Conservation (phyloP, 1,140 invertebrate species). For the Drosophila azteca region DNA sequence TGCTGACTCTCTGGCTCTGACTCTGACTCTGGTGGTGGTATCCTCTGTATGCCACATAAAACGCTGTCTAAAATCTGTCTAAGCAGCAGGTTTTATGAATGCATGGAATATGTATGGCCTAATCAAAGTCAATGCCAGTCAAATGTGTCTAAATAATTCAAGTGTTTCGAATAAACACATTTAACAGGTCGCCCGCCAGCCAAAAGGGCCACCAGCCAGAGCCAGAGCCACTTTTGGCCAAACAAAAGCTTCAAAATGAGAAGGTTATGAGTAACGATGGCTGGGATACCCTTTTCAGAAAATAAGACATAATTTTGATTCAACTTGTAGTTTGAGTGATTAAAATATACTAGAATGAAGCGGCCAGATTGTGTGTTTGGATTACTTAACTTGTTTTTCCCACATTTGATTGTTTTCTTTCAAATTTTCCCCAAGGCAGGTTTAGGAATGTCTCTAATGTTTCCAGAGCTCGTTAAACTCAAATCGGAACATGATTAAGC, state of each 20-base stretch:
- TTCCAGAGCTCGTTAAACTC: too few relatives aligned
- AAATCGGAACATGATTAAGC: too few relatives aligned
- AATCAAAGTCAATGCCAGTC: constrained; percentile 51
- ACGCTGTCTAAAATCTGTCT: constrained; percentile 57
- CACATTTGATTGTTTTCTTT: too few relatives aligned
- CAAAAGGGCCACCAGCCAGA: constrained; percentile 46
- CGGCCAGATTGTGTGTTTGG: too few relatives aligned
- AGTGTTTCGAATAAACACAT: constrained; percentile 67
- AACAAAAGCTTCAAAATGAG: constrained; percentile 7
- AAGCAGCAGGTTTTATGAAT: constrained; percentile 76
- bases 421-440: too few relatives aligned
- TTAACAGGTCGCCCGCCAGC: constrained; percentile 53
- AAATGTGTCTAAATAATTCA: constrained; percentile 72
- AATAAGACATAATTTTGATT: too few relatives aligned
- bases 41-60: constrained; percentile 22
- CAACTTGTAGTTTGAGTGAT: too few relatives aligned
- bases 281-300: too few relatives aligned
- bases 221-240: constrained; percentile 57
- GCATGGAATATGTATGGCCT: constrained; percentile 73
- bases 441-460: too few relatives aligned
- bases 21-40: constrained; percentile 6
- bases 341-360: too few relatives aligned
- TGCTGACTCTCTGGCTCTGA: constrained; percentile 42
- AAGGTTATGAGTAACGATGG: constrained; percentile 18
- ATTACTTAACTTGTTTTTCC: too few relatives aligned